Evolutionary conservation across 2,888 invertebrate genomes (phyloP).

Genomic region (Hypena proboscidalis): DNA sequence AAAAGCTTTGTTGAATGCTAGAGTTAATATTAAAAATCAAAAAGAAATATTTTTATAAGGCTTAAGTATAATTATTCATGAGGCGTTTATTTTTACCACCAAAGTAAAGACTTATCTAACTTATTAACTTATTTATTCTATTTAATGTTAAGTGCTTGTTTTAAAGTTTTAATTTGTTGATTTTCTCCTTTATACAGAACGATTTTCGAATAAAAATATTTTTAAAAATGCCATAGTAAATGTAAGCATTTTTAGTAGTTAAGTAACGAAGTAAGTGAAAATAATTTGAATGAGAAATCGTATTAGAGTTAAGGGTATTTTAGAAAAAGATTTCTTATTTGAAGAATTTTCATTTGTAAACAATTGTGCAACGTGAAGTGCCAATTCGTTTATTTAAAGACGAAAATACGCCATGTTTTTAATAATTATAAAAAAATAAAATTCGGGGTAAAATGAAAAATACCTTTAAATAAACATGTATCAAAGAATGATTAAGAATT

Average conservation of each 20-base stretch:
- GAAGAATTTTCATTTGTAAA: conserved; percentile 71
- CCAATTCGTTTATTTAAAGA: conserved; percentile 37
- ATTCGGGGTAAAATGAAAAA: no score
- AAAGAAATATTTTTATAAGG: no score
- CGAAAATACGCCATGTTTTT: conserved; percentile 18
- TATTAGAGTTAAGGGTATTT: conserved; percentile 46
- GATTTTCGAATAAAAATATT: conserved; percentile 46
- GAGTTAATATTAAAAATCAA: no score
- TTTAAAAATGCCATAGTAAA: conserved; percentile 79
- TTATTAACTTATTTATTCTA: conserved; percentile 63
- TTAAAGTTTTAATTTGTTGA: conserved; percentile 21
- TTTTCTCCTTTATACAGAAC: conserved; percentile 25
- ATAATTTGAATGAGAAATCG: conserved; percentile 82
- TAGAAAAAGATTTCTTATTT: conserved; percentile 74
- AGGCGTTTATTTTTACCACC: conserved; percentile 59
- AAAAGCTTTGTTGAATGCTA: no score
- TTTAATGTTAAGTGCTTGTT: conserved; percentile 42
- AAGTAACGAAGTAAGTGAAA: conserved; percentile 59
- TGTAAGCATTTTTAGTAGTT: conserved; percentile 72
- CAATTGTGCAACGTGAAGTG: conserved; percentile 47
- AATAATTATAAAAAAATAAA: no score
- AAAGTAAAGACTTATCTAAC: conserved; percentile 67
- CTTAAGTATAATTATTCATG: no score
- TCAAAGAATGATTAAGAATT: no score
- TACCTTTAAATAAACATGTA: no score